Base-by-base conservation (phyloP, 2,113 vertebrate species). In the Nicator chloris region DNA sequence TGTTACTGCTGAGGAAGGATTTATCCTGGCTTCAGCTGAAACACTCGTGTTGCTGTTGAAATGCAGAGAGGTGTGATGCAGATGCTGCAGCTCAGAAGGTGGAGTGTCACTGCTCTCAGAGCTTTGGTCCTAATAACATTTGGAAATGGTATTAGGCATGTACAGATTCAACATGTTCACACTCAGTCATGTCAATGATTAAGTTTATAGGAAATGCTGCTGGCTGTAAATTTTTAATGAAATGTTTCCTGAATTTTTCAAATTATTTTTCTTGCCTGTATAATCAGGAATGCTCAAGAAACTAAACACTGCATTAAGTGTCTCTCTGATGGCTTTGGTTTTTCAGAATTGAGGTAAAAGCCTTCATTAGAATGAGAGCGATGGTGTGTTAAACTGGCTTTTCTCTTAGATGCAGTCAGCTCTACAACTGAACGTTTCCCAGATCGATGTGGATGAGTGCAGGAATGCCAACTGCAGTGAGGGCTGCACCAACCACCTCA, bases 371-470 rank as follows among this genome's bases (percentile, higher is more conserved):
- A 19, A 47, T 16, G 26, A 56, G 60, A 37, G 16, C 18, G 15
- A 8, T 50, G 50, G 82, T 64, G 64, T 86, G 54, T 68, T 50
- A 24, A 75, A 77, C 50, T 92, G 19, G 71, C 2, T 93, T 92
- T 88, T 72, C 60, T 90, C 31, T 66, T 88, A 99, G 98, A 97
- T 99, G 57, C 98, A 98, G 95, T 97, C 98, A 9, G 98, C 98
- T 95, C 97, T 99, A 76, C 98, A 98, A 51, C 63, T 98, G 78
- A 98, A 96, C 40, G 76, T 98, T 66, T 98, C 96, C 51, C 98
- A 98, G 81, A 96, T 99, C 3, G 97, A 98, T 3, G 95, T 98
- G 7, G 98, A 99, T 4, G 98, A 98, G 97, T 99, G 99, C 86
- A 95, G 97, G 12, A 90, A 68, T 1, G 95, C 97, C 3, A 97